These are phyloP conservation scores for Drosophila yooni DNA, from an alignment of 2,888 invertebrate genomes.

Conservation along the genomic window DNA sequence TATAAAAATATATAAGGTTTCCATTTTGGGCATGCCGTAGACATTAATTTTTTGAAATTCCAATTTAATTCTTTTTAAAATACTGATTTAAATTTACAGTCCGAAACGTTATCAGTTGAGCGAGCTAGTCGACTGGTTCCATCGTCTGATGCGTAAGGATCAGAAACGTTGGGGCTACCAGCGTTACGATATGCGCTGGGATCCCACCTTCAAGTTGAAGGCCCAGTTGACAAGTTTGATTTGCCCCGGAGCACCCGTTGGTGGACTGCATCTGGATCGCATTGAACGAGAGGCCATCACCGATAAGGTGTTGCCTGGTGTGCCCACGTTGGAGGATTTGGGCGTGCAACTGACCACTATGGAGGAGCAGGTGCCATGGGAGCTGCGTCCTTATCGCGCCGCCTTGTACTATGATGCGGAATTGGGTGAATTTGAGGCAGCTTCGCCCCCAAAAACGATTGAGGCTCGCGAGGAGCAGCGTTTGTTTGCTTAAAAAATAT, in stretches of 20 bases:
- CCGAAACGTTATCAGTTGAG: conserved; percentile 92
- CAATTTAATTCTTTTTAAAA: not conserved
- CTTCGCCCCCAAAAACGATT: conserved; percentile 86
- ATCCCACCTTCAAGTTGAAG: conserved; percentile 89
- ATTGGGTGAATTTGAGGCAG: conserved; percentile 90
- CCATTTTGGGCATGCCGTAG: not conserved
- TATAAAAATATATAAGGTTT: not conserved
- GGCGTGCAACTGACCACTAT: conserved; percentile 91
- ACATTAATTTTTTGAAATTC: not conserved
- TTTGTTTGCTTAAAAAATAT: conserved; percentile 75
- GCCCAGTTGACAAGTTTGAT: conserved; percentile 87
- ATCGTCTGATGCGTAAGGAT: conserved; percentile 89
- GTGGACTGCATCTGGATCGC: conserved; percentile 90
- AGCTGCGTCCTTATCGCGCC: conserved; percentile 89
- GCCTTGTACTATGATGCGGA: conserved; percentile 90
- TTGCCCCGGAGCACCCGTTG: conserved; percentile 89
- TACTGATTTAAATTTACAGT: conserved; percentile 78
- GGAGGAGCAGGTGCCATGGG: conserved; percentile 93
- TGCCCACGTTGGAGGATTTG: conserved; percentile 94
- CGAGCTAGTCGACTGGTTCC: conserved; percentile 94
- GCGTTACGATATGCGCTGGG: conserved; percentile 90
- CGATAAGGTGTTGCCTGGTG: conserved; percentile 87
- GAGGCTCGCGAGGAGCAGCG: conserved; percentile 76
- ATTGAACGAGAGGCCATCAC: conserved; percentile 93
- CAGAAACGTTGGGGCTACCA: conserved; percentile 89